These are phyloP conservation scores for Meriones unguiculatus DNA, from an alignment of 2,113 vertebrate species.

Conservation along the genomic window DNA sequence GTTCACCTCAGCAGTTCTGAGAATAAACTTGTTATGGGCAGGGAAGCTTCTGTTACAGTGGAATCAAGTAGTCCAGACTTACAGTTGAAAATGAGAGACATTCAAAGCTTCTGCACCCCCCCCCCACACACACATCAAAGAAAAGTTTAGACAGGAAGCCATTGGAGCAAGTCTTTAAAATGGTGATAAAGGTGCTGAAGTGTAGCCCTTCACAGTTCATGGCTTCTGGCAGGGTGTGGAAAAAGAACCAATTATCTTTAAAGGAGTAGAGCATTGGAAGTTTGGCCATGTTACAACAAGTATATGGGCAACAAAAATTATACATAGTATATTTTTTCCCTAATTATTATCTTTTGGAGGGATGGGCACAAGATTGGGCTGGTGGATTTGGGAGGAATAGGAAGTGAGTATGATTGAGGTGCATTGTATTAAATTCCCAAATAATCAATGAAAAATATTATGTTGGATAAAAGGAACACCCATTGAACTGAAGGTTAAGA, in stretches of 20 bases:
- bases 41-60: not conserved
- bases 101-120: not conserved
- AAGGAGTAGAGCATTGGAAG: not conserved
- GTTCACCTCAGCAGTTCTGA: not conserved
- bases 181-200: not conserved
- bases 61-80: not conserved
- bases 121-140: not conserved
- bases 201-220: not conserved
- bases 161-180: not conserved
- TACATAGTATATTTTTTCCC: not conserved
- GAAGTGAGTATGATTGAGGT: not conserved
- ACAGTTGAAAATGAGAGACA: not conserved
- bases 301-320: not conserved
- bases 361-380: not conserved
- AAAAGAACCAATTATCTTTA: not conserved
- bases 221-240: not conserved
- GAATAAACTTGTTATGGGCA: not conserved
- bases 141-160: not conserved
- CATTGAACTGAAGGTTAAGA: not conserved
- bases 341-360: not conserved
- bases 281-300: not conserved
- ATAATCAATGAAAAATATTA: not conserved
- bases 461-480: not conserved
- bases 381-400: not conserved
- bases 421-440: not conserved